Base-by-base conservation (phyloP, 2,797 vertebrate species). In the Hydrocynus forskahlii region DNA sequence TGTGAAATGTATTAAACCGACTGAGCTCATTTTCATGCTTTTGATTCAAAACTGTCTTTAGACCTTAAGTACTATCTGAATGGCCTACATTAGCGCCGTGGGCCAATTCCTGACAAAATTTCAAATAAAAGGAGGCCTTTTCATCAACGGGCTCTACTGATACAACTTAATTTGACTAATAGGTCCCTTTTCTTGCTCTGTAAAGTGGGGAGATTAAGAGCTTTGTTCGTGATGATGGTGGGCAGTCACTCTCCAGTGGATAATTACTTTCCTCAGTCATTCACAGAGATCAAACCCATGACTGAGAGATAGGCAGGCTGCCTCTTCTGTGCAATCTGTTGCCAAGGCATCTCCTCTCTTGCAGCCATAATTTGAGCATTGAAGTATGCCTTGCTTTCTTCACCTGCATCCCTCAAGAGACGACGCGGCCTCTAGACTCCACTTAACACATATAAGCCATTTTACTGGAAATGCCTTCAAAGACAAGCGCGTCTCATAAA, bases 391-490 rank as follows among this genome's bases (percentile, higher is more conserved):
- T 45, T 75, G 75, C 66, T 79, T 84, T 64, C 71, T 84, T 75
- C 69, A 88, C 80, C 75, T 86, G 69, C 70, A 78, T 75, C 48
- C 55, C 76, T 80, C 80, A 60, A 52, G 29, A 76, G 80, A 50
- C 9, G n/a, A 29, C 81, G 66, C 29, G 4, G 35, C 79, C 83
- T 78, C 64, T 43, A 67, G 81, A 82, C 75, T 76, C 73, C 55
- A 54, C 73, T 38, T 35, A 81, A 87, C 83, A 80, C 79, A 76
- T 86, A 81, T 86, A 83, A 81, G 83, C 78, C 54, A 70, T 79
- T 86, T 73, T 81, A 81, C 74, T 63, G 83, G 79, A 85, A 85
- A 84, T 70, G 83, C 81, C 62, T 69, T 45, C 40, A 29, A 75
- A 66, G 78, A 81, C 75, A 77, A 83, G 69, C 71, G 71, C 55